These are phyloP conservation scores for Pseudanteris insignis DNA, from an alignment of 2,888 invertebrate species.

Conservation along the genomic window DNA sequence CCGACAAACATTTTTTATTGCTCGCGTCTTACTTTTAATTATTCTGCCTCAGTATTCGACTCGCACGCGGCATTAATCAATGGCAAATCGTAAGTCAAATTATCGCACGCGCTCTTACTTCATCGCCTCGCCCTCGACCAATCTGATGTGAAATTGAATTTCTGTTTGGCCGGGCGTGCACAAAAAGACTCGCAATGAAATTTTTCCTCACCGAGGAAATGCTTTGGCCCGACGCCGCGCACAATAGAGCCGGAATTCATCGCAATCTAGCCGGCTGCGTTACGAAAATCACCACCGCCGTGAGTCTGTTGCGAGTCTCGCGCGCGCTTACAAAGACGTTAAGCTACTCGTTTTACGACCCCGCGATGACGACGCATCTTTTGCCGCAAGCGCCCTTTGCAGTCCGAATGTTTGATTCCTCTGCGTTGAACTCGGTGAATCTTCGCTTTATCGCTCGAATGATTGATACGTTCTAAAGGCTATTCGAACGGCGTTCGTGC, in stretches of 20 bases:
- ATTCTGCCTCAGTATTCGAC: no score
- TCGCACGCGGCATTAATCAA: no score
- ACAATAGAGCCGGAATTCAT: conserved; percentile 26
- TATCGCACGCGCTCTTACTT: no score
- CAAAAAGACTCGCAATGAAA: conserved; percentile 24
- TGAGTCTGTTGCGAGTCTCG: conserved; percentile 25
- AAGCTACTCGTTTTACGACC: conserved; percentile 28
- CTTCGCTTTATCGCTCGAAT: conserved; percentile 17
- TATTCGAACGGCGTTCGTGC: conserved; percentile 8
- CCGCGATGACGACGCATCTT: conserved; percentile 32
- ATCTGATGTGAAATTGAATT: conserved; percentile 38
- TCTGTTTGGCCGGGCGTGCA: conserved; percentile 24
- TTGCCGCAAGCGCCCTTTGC: conserved; percentile 2
- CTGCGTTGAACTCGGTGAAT: conserved; percentile 4
- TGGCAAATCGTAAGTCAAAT: no score
- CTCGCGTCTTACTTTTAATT: no score
- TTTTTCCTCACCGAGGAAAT: conserved; percentile 33
- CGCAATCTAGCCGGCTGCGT: conserved; percentile 11
- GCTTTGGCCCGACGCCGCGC: conserved; percentile 20
- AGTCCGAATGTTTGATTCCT: conserved; percentile 12
- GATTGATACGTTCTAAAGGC: conserved; percentile 23
- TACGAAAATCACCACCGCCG: conserved; percentile 21
- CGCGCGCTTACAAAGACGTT: conserved; percentile 33
- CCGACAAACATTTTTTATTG: no score
- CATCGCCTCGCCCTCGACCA: no score